Evolutionary conservation across 2,113 vertebrate species (phyloP), one percentile per base, ranked within the genome.

Genomic region (Dipodomys ordii): DNA sequence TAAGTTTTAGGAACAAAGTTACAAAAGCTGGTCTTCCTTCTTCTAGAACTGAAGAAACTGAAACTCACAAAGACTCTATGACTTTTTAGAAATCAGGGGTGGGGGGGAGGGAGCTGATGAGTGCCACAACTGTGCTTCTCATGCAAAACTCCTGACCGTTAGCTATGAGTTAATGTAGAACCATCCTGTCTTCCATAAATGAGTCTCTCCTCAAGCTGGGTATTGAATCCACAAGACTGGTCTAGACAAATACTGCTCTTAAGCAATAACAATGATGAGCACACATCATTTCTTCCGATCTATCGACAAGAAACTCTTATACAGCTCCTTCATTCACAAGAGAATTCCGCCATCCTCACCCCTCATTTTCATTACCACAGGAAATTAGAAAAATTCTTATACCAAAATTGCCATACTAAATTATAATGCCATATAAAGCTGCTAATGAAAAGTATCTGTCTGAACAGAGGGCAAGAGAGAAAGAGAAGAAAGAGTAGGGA

Each of bases 311-410:
- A 78, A n/a, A 39, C 18, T 74, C 81, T 62, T 65, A 80, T 69
- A 32, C 93, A 81, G 22, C 32, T 67, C 71, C 27, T 79, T n/a
- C 32, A 3, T 15, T 78, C 49, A 39, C n/a, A 39, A 71, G 76
- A 69, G 64, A 76, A 7, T 79, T 76, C 64, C 28, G 22, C 60
- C 23, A 0, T 65, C 2, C 13, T 83, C 20, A 62, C 35, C 65
- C 20, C 18, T 88, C 71, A 46, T 87, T 68, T 27, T 91, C 89
- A 53, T 69, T 67, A 60, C n/a, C 73, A 22, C 84, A 94, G 72
- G 90, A 94, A 88, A 91, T 83, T 94, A 49, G 68, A 93, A 87
- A 83, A 78, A 53, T 39, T 49, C 28, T 91, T 32, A 32, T 18
- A 76, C 60, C 80, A 88, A 57, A 90, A 94, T 73, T 74, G 30